Base-by-base conservation (phyloP, 2,113 vertebrate species). In the Regulus satrapa region DNA sequence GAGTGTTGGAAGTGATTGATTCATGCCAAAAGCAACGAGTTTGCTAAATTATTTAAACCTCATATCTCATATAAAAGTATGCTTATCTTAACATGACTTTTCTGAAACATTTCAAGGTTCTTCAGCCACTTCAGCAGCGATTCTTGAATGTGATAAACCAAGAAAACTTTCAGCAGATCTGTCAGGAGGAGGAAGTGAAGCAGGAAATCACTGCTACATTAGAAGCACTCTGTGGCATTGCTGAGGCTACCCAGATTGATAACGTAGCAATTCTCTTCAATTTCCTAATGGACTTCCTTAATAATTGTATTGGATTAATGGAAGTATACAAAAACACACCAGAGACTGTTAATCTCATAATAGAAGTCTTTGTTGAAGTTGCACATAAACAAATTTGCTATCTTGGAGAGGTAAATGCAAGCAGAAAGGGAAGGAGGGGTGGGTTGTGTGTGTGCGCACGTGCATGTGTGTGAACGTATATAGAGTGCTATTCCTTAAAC, bases 371-470 rank as follows among this genome's bases (percentile, higher is more conserved):
- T 97, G 99, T 99, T 95, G 99, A 99, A 98, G 99, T 99, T 97
- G 99, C 99, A 95, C 99, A 99, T 98, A 99, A 99, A 94, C 99
- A 99, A 97, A 99, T 99, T 97, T 99, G 99, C 92, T 99, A 99
- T 97, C 98, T 99, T 94, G 99, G 99, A 97, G 99, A 99, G 98
- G 99, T 99, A 95, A 98, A 97, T 77, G 68, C 15, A 66, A 38
- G 24, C 64, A 55, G 12, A 52, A 63, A n/a, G 54, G 87, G 67
- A 66, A 26, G 51, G 41, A 36, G 52, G 32, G 38, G 79, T 7
- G 23, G 14, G 45, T 26, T 26, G 4, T 3, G 11, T 14, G 10
- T 9, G 14, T 1, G 10, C 23, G 14, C 9, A 6, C 0, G 4
- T 58, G 19, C n/a, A 4, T 17, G 16, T 8, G 3, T 5, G 6